These are phyloP conservation scores for Amblyraja radiata DNA, from an alignment of 2,797 vertebrate species.

Conservation along the genomic window DNA sequence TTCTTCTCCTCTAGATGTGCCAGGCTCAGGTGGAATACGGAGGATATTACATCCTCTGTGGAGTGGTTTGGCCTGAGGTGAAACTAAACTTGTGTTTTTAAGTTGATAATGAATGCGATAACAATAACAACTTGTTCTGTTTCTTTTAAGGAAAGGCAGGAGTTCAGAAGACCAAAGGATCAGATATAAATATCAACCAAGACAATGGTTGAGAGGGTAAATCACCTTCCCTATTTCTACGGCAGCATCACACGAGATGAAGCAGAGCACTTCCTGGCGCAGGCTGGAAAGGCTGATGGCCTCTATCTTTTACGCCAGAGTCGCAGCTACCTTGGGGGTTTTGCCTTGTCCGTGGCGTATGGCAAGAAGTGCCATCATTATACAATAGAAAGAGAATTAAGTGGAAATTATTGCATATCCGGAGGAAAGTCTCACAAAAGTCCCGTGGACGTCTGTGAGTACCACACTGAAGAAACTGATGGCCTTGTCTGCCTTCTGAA, in stretches of 20 bases:
- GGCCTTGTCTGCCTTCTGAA: conserved; percentile 82
- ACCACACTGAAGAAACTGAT: conserved; percentile 77
- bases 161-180: not conserved
- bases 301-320: conserved; percentile 83
- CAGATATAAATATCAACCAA: conserved; percentile 1
- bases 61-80: too few relatives aligned
- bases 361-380: conserved; percentile 77
- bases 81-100: not conserved
- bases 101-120: not conserved
- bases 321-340: conserved; percentile 85
- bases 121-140: not conserved
- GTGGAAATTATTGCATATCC: conserved; percentile 76
- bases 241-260: conserved; percentile 94
- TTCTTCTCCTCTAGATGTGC: too few relatives aligned
- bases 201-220: conserved; percentile 59
- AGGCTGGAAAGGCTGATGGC: conserved; percentile 64
- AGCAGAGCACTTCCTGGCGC: conserved; percentile 74
- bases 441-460: conserved; percentile 77
- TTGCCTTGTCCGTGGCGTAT: conserved; percentile 74
- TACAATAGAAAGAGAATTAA: conserved; percentile 81
- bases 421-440: conserved; percentile 76
- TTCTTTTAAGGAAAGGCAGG: not conserved
- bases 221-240: conserved; percentile 76
- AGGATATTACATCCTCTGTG: too few relatives aligned
- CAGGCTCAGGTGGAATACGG: too few relatives aligned